A percentile compares a stretch with the other conserved stretches of the same genome.
phyloP scores from a whole-genome alignment of 2,113 vertebrate genomes.

The Gorsachius goisagi region DNA sequence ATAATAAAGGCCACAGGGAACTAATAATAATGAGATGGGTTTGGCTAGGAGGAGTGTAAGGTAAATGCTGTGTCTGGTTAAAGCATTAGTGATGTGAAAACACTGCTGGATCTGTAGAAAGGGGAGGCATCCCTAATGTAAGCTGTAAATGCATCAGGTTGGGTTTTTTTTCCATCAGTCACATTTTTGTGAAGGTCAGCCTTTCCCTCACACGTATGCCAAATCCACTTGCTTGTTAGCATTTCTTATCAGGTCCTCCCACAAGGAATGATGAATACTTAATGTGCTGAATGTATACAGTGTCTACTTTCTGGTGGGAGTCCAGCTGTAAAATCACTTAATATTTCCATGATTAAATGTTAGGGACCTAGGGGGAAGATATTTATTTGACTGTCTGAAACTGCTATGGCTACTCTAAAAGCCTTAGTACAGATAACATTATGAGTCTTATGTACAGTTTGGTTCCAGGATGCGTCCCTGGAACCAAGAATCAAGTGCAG shows the following conservation, averaged over 20 bases:
- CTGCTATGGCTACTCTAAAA: neutral
- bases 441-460: neutral
- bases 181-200: neutral
- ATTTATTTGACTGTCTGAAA: slow-evolving; percentile 9
- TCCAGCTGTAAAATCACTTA: slow-evolving; percentile 47
- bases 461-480: neutral
- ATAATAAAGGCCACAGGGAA: neutral
- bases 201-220: neutral
- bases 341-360: slow-evolving; percentile 46
- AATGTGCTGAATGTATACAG: neutral
- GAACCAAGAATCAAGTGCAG: neutral
- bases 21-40: neutral
- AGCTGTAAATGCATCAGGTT: neutral
- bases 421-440: neutral
- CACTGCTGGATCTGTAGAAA: neutral
- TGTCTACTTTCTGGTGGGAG: slow-evolving; percentile 5
- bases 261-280: slow-evolving; percentile 7
- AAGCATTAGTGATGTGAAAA: neutral
- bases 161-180: neutral
- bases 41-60: neutral
- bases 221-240: slow-evolving; percentile 6
- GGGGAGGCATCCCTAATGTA: neutral
- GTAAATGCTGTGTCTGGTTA: neutral
- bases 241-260: slow-evolving; percentile 33
- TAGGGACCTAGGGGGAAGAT: neutral